Evolutionary conservation across 2,888 invertebrate genomes (phyloP), one percentile per base, ranked within the genome.

Genomic region (Thalpophila matura): DNA sequence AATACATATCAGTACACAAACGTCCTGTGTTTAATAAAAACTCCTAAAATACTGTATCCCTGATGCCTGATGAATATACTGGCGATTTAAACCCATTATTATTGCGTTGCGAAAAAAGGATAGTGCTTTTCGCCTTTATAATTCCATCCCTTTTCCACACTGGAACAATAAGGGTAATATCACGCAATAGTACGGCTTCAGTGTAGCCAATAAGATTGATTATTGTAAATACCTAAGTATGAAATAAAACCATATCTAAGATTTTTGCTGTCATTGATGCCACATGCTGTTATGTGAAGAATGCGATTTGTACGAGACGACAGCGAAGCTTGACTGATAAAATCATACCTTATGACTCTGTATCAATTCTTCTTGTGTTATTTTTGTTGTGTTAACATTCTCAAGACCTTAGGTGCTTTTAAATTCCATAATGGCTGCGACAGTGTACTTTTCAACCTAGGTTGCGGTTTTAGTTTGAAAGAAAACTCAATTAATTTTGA

Each of bases 261-360:
- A 16, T 49, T 64, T 55, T 58, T 64, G 59, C 59, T 37, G 26
- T 49, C 16, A 43, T 58, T 50, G 33, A 24, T 71, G 40, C 38
- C 54, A 20, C 33, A 46, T 42, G 29, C 38, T 56, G 46, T 40
- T 58, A 45, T 22, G 45, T 46, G 38, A 7, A 29, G 53, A 70
- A 70, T 67, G 66, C 33, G 26, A 46, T 63, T 35, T 35, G 35
- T 40, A n/a, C 47, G 22, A 42, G 53, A 22, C 14, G 37, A 61
- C 61, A 26, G 35, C 26, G 29, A 35, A 38, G 55, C 64, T 40
- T 55, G 45, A 55, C 45, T 71, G 64, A 68, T 71, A 67, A 67
- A 40, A 71, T 67, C 49, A 35, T 49, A 58, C 58, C 27, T 53
- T 72, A 73, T 51, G 49, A 57, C 49, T 53, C 14, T 24, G 18